These are phyloP conservation scores for Cetoscarus ocellatus DNA, from an alignment of 2,797 vertebrate genomes.

Conservation along the genomic window DNA sequence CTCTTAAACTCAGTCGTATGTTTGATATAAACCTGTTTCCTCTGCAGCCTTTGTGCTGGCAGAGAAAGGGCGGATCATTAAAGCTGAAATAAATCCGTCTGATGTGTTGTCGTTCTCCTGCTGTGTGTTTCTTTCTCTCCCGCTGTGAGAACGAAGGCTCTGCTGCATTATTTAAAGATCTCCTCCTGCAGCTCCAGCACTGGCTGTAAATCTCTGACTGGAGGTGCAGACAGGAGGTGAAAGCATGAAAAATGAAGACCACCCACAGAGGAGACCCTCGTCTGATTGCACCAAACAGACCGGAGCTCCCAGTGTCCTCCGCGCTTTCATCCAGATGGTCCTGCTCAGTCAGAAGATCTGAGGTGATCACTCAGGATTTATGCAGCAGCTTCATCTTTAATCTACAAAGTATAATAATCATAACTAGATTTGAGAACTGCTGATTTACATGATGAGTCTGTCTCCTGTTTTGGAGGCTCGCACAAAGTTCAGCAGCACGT, in stretches of 20 bases:
- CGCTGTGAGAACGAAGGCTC: slow-evolving; percentile 29
- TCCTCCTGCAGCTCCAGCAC: not conserved
- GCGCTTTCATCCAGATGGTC: slow-evolving; percentile 36
- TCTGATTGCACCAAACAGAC: slow-evolving; percentile 14
- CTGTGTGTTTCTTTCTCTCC: slow-evolving; percentile 34
- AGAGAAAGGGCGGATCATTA: not conserved
- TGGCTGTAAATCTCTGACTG: too few species aligned
- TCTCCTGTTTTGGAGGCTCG: too few species aligned
- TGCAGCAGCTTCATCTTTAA: too few species aligned
- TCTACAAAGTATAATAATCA: too few species aligned
- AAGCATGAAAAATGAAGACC: slow-evolving; percentile 3
- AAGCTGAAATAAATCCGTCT: slow-evolving; percentile 13
- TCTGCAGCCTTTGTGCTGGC: not conserved
- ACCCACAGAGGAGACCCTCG: slow-evolving; percentile 23
- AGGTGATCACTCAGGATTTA: slow-evolving; percentile 5
- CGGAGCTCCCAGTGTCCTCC: slow-evolving; percentile 23
- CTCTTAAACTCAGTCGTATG: too few species aligned
- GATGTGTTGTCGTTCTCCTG: slow-evolving; percentile 38
- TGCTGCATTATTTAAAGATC: slow-evolving; percentile 56
- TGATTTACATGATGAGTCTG: too few species aligned
- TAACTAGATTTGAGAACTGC: too few species aligned
- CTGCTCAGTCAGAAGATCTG: slow-evolving; percentile 28
- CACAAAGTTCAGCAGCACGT: too few species aligned
- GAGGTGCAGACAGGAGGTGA: not conserved
- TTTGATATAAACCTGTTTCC: too few species aligned